Conservation (phyloP, 2,797 vertebrate species). For the Novumbra hubbsi region DNA sequence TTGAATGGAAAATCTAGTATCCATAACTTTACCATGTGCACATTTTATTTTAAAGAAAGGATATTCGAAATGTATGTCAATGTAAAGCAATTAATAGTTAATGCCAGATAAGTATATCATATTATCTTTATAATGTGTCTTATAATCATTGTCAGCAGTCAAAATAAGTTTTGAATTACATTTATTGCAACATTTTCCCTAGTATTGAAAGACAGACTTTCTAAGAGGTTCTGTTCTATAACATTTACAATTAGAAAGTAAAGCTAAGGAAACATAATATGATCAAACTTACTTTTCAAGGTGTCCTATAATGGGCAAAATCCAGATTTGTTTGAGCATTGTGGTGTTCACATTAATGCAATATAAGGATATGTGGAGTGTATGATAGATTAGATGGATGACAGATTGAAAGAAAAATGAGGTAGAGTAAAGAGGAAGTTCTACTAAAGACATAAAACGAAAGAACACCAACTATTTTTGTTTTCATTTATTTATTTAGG, state of each 20-base stretch:
- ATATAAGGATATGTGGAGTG: not conserved
- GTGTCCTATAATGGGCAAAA: not conserved
- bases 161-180: not conserved
- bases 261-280: not conserved
- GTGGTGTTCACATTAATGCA: not conserved
- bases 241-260: not conserved
- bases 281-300: not conserved
- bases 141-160: not conserved
- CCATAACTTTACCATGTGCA: not conserved
- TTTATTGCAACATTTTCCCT: not conserved
- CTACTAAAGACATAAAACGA: conserved; percentile 58
- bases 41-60: not conserved
- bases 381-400: not conserved
- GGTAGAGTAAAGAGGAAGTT: conserved; percentile 9
- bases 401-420: not conserved
- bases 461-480: conserved; percentile 45
- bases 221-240: not conserved
- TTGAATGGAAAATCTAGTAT: not conserved
- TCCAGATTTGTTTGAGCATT: too few species aligned
- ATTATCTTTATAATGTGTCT: not conserved
- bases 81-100: not conserved
- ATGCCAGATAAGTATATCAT: not conserved
- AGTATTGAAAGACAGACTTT: not conserved
- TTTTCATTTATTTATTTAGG: not conserved
- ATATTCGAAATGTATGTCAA: not conserved